Evolutionary conservation across 2,888 invertebrate genomes (phyloP).

Genomic region (Lepidonotus clava): DNA sequence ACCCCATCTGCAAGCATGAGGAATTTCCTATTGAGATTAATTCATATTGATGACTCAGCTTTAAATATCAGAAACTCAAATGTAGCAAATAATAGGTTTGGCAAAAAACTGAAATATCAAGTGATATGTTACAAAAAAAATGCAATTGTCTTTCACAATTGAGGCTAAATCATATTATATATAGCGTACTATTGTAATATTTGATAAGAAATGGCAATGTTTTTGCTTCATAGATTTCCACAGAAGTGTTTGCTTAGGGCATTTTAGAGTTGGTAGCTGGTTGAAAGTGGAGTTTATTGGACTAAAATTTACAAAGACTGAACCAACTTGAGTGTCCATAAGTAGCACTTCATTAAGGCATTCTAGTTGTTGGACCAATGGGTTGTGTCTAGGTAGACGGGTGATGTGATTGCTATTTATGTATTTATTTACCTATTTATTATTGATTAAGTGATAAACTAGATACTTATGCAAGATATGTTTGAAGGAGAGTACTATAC

Average conservation of each 20-base stretch:
- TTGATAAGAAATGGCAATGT: conserved; percentile 19
- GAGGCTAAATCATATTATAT: conserved; percentile 1
- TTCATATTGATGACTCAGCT: conserved; percentile 1
- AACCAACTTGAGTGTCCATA: conserved; percentile 39
- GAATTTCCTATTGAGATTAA: background rate
- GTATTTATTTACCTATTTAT: conserved; percentile 41
- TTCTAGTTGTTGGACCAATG: conserved; percentile 54
- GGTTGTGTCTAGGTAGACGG: conserved; percentile 52
- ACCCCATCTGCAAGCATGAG: background rate
- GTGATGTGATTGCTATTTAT: conserved; percentile 54
- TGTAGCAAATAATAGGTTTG: background rate
- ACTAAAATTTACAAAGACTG: conserved; percentile 2
- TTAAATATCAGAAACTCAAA: background rate
- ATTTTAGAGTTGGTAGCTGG: conserved; percentile 23
- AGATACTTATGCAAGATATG: conserved; percentile 5
- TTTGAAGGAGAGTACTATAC: background rate
- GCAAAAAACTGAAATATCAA: conserved; percentile 19
- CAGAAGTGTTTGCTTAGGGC: conserved; percentile 44
- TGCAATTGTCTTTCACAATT: conserved; percentile 51
- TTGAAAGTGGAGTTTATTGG: conserved; percentile 24
- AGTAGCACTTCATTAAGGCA: conserved; percentile 49
- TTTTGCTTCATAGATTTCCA: conserved; percentile 54
- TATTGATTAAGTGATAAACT: conserved; percentile 29
- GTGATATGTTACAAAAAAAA: conserved; percentile 28
- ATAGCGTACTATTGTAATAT: background rate